phyloP scores from a whole-genome alignment of 2,888 invertebrate genomes.

The Sminthurinus aureus region DNA sequence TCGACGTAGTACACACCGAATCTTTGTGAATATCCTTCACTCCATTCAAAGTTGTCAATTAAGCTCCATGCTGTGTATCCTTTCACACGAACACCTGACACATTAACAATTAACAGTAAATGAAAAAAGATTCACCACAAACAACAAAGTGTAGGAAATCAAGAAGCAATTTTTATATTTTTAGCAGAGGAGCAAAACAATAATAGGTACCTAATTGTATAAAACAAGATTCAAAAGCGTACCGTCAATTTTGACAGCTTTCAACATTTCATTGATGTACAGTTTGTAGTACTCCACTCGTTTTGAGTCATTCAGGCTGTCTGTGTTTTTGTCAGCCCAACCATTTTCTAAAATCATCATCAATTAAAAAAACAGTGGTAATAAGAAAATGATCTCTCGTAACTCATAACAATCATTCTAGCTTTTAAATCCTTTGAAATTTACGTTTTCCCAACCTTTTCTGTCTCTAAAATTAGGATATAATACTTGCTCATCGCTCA shows the following conservation, averaged over 20 bases:
- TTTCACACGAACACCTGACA: slow-evolving; percentile 48
- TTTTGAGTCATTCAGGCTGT: slow-evolving; percentile 51
- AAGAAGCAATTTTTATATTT: too few relatives aligned
- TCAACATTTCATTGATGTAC: slow-evolving; percentile 56
- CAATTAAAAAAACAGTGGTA: slow-evolving; percentile 41
- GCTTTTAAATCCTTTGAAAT: neutral
- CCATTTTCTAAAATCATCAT: slow-evolving; percentile 47
- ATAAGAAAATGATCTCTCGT: too few relatives aligned
- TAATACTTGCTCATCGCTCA: too few relatives aligned
- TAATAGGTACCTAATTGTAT: too few relatives aligned
- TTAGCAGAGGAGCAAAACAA: too few relatives aligned
- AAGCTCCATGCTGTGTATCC: slow-evolving; percentile 52
- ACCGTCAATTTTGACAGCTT: slow-evolving; percentile 51
- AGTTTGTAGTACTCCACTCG: slow-evolving; percentile 56
- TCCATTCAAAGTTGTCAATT: neutral
- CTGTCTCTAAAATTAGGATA: too few relatives aligned
- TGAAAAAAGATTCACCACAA: too few relatives aligned
- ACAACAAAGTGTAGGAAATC: too few relatives aligned
- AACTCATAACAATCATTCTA: too few relatives aligned
- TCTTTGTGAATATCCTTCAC: neutral
- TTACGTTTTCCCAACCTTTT: too few relatives aligned
- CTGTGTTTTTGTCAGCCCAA: slow-evolving; percentile 24
- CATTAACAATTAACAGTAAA: too few relatives aligned
- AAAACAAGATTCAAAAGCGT: too few relatives aligned
- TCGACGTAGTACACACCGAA: neutral